Evolutionary conservation across 2,888 invertebrate genomes (phyloP).

Genomic region (Escarpia spicata): DNA sequence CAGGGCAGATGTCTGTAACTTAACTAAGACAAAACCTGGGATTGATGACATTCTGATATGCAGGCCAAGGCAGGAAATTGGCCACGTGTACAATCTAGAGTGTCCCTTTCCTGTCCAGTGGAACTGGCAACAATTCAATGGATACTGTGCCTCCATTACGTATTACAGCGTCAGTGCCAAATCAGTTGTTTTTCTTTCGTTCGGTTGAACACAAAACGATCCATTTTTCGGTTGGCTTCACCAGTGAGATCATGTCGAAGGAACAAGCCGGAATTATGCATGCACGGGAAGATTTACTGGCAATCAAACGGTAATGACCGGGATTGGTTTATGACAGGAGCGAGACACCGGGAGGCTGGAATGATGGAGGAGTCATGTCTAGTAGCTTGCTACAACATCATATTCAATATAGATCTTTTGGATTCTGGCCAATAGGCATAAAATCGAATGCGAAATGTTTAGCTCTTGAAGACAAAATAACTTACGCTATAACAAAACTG

Average conservation of each 20-base stretch:
- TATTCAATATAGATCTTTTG: too few relatives aligned
- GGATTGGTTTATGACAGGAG: conserved; percentile 16
- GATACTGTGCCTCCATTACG: background rate
- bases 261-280: background rate
- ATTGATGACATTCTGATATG: background rate
- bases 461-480: too few relatives aligned
- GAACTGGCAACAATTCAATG: background rate
- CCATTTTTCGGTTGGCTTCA: background rate
- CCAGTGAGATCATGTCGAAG: background rate
- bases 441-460: too few relatives aligned
- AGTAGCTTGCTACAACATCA: background rate
- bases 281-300: background rate
- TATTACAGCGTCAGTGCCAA: background rate
- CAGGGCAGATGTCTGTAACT: background rate
- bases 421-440: too few relatives aligned
- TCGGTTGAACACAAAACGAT: background rate
- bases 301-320: background rate
- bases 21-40: background rate
- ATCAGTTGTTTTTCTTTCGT: background rate
- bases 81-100: background rate
- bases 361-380: background rate
- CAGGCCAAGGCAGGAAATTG: background rate
- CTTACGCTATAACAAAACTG: too few relatives aligned
- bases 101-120: background rate
- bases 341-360: background rate